Evolutionary conservation across 2,113 vertebrate genomes (phyloP), one percentile per base, ranked within the genome.

Genomic region (Ceyx margarethae): DNA sequence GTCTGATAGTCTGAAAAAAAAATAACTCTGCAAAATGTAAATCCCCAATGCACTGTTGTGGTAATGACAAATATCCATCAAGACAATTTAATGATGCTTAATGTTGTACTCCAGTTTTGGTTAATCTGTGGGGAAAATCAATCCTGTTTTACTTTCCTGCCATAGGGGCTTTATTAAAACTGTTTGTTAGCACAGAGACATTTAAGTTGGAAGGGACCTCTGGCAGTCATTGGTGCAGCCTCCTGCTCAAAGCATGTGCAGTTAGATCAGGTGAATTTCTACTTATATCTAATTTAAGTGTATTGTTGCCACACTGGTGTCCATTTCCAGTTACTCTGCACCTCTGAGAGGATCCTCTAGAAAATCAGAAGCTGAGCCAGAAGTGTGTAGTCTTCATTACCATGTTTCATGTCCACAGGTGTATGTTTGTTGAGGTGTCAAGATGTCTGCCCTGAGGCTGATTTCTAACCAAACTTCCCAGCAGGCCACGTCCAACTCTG

Each of bases 391-490:
- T 60, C 26, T 56, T 13, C 54, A 19, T 57, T 94, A 94, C 97
- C 0, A 0, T 22, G 3, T 73, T 88, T 73, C 10, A 0, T 28
- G 6, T 64, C 81, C 90, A 46, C 65, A 87, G 97, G 92, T 95
- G 9, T 81, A 35, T 69, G 2, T 90, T 78, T 95, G 53, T 65
- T 62, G 90, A 97, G 94, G 60, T 60, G n/a, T 89, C 84, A 94
- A 96, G 89, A 99, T 99, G 99, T 98, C 98, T 87, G 95, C 95
- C 73, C 92, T 97, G 85, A 96, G 87, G 81, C 75, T 97, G 91
- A 91, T 98, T 95, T 97, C 96, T 31, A 98, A 98, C 95, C 97
- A 95, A 94, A 99, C 98, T 23, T 96, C 97, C 91, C 97, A 98
- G 71, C 98, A 90, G 71, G 95, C 95, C 79, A 85, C 95, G 15